A percentile compares a stretch with the other conserved stretches of the same genome.
Conservation (phyloP, 30 jellyfish, hydroid and myxozoan genomes). For the Cassiopea andromeda region DNA sequence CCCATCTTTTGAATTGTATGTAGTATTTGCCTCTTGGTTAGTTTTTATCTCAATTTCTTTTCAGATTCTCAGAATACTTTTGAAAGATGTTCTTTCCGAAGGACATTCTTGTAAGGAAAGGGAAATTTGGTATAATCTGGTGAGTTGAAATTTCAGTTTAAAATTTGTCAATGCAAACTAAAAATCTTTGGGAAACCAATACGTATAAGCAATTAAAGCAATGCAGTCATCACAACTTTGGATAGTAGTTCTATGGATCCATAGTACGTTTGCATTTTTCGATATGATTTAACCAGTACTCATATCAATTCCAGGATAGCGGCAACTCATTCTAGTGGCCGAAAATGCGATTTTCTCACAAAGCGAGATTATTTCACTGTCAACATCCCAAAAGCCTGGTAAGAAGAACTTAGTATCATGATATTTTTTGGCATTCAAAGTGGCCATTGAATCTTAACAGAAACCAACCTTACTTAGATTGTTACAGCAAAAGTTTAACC, state of each 20-base stretch:
- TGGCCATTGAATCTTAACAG: too few species aligned
- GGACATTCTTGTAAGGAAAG: slow-evolving; percentile 61
- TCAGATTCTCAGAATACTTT: neutral
- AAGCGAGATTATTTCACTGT: slow-evolving; percentile 55
- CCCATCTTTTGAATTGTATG: too few species aligned
- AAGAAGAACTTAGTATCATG: neutral
- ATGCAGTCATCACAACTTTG: too few species aligned
- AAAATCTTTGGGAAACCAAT: too few species aligned
- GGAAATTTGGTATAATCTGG: slow-evolving; percentile 66
- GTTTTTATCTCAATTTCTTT: neutral
- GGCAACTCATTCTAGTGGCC: slow-evolving; percentile 42
- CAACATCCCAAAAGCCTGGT: slow-evolving; percentile 57
- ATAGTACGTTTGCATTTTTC: too few species aligned
- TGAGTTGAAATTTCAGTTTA: neutral
- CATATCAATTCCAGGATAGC: slow-evolving; percentile 41
- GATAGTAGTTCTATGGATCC: too few species aligned
- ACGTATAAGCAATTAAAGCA: too few species aligned
- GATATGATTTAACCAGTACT: neutral
- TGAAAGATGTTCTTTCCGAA: slow-evolving; percentile 63
- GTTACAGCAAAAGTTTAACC: too few species aligned
- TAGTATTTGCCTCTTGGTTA: neutral
- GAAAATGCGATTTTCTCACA: slow-evolving; percentile 10
- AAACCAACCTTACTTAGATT: too few species aligned
- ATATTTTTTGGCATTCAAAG: too few species aligned
- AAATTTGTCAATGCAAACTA: too few species aligned